A percentile compares a stretch with the other conserved stretches of the same genome.
Conservation (phyloP, 1,140 invertebrate genomes). For the Paraescarpia echinospica region DNA sequence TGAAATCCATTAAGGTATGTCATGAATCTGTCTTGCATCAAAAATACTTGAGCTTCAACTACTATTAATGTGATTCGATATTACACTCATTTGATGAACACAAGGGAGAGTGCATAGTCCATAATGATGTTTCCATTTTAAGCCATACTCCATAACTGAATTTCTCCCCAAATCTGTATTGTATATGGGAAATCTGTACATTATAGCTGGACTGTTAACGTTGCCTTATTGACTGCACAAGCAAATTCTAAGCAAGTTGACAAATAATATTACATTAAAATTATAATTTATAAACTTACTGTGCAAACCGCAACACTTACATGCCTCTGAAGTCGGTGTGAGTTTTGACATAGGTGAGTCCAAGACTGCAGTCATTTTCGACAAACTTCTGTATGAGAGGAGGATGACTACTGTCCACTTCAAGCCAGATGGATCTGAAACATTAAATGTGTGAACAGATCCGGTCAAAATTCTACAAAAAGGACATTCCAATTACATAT, state of each 20-base stretch:
- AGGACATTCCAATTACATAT: too few species aligned
- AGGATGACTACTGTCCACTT: constrained; percentile 24
- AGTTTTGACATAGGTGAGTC: not conserved
- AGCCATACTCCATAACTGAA: too few species aligned
- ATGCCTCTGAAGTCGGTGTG: not conserved
- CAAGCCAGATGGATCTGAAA: constrained; percentile 24
- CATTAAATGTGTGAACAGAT: not conserved
- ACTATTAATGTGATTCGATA: too few species aligned
- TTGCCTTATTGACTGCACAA: not conserved
- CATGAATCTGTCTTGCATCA: too few species aligned
- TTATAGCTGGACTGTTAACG: not conserved
- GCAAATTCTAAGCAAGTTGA: not conserved
- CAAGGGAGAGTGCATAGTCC: too few species aligned
- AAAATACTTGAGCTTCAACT: too few species aligned
- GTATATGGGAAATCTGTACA: too few species aligned
- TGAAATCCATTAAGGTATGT: too few species aligned
- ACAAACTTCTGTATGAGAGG: constrained; percentile 12
- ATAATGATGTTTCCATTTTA: too few species aligned
- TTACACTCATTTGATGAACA: too few species aligned
- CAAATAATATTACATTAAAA: not conserved
- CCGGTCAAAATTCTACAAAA: not conserved
- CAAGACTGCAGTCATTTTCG: not conserved
- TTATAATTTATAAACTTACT: not conserved
- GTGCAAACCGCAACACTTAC: not conserved
- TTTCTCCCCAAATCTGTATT: too few species aligned